These are phyloP conservation scores for Synchiropus splendidus DNA, from an alignment of 2,113 vertebrate genomes.

Conservation along the genomic window DNA sequence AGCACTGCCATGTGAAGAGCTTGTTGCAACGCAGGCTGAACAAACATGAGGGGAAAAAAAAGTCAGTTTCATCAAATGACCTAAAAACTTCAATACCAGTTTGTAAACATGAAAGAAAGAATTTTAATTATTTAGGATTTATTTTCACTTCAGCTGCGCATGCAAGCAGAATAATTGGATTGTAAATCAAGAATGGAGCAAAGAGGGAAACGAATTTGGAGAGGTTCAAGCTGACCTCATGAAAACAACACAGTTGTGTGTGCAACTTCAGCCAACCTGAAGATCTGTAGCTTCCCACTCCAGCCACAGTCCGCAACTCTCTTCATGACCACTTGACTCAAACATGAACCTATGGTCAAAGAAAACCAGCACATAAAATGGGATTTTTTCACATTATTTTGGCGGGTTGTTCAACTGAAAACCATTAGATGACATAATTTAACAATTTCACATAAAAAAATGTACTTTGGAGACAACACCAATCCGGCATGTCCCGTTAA, in stretches of 20 bases:
- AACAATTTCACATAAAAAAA: no score
- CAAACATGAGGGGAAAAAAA: slow-evolving; percentile 9
- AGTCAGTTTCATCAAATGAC: neutral
- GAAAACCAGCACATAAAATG: neutral
- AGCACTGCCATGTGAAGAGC: slow-evolving; percentile 71
- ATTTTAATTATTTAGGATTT: slow-evolving; percentile 11
- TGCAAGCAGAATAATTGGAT: slow-evolving; percentile 2
- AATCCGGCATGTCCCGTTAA: no score
- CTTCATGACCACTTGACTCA: slow-evolving; percentile 68
- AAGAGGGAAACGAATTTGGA: slow-evolving; percentile 4
- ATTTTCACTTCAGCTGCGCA: neutral
- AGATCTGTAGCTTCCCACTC: slow-evolving; percentile 87
- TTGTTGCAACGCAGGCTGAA: slow-evolving; percentile 67
- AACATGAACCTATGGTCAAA: slow-evolving; percentile 72
- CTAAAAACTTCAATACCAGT: neutral
- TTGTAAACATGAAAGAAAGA: neutral
- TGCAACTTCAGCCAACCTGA: slow-evolving; percentile 63
- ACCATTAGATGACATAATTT: no score
- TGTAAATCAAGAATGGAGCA: slow-evolving; percentile 1
- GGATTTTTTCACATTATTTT: no score
- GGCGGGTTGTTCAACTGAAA: no score
- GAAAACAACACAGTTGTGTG: neutral
- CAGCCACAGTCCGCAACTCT: slow-evolving; percentile 75
- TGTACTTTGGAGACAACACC: no score
- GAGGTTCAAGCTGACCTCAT: slow-evolving; percentile 10